Evolutionary conservation across 2,113 vertebrate species (phyloP).

Genomic region (Melanocharis versteri): DNA sequence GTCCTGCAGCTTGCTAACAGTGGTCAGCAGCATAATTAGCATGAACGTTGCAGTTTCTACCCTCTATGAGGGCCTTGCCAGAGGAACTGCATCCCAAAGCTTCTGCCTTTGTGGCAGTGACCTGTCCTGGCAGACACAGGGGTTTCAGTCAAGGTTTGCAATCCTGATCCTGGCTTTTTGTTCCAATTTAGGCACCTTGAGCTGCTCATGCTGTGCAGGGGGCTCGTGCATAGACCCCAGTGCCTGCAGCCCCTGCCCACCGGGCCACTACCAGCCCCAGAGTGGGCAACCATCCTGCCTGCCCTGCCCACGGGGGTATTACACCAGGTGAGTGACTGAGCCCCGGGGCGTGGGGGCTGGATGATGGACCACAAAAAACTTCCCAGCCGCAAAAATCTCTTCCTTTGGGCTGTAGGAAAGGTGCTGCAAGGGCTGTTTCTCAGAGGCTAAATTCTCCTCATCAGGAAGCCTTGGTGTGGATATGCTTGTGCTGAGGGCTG

Average conservation of each 20-base stretch:
- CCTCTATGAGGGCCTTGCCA: not conserved
- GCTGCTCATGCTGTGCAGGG: slow-evolving; percentile 75
- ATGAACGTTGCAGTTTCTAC: not conserved
- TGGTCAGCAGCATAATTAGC: not conserved
- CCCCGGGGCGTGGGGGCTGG: not conserved
- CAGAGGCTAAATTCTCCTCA: not conserved
- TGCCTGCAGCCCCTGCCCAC: slow-evolving; percentile 74
- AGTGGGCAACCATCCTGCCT: slow-evolving; percentile 73
- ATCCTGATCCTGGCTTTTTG: not conserved
- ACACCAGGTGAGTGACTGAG: slow-evolving; percentile 73
- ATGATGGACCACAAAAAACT: not conserved
- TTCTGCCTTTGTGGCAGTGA: not conserved
- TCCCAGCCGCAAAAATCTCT: accelerated
- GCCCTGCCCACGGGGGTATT: slow-evolving; percentile 77
- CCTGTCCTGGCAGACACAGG: not conserved
- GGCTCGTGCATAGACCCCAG: slow-evolving; percentile 71
- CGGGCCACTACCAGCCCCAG: slow-evolving; percentile 78
- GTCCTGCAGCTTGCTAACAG: not conserved
- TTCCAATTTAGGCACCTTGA: slow-evolving; percentile 65
- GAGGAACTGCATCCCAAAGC: not conserved
- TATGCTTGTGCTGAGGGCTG: not conserved
- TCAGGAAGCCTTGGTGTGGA: not conserved
- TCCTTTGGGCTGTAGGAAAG: not conserved
- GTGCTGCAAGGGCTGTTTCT: not conserved
- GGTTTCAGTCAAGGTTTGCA: not conserved